Evolutionary conservation across 2,113 vertebrate genomes (phyloP).

Genomic region (Ailurus styani): DNA sequence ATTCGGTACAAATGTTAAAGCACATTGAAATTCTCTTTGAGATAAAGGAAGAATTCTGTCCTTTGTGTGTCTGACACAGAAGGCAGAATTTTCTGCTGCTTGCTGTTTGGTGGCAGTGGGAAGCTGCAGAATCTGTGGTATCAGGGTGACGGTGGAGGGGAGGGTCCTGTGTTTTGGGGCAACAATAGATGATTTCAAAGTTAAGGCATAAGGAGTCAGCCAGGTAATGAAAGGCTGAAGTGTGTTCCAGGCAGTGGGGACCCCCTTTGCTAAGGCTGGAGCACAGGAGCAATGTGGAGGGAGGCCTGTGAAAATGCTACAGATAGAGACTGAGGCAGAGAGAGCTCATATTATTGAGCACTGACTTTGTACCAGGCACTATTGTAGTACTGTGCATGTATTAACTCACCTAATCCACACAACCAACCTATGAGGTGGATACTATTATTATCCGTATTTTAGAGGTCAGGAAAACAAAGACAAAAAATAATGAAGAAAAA

Average conservation of each 20-base stretch:
- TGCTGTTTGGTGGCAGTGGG: not conserved
- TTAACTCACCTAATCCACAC: not conserved
- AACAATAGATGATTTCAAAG: not conserved
- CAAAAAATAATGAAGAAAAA: not conserved
- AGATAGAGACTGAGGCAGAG: too few species aligned
- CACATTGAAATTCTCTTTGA: conserved; percentile 21
- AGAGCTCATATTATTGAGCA: not conserved
- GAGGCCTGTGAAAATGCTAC: not conserved
- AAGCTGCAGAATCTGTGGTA: not conserved
- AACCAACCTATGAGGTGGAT: not conserved
- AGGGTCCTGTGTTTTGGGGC: not conserved
- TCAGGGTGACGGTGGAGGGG: not conserved
- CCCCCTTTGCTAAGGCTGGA: not conserved
- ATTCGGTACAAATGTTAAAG: conserved; percentile 55
- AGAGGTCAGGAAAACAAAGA: not conserved
- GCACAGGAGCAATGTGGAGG: not conserved
- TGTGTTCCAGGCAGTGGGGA: not conserved
- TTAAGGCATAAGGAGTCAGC: not conserved
- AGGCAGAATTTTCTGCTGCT: not conserved
- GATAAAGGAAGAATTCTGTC: conserved; percentile 33
- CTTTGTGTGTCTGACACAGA: not conserved
- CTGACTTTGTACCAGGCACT: not conserved
- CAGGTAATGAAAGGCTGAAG: not conserved
- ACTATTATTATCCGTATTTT: not conserved
- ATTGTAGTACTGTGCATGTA: not conserved